These are phyloP conservation scores for Latrodectus hesperus DNA, from an alignment of 2,888 invertebrate genomes.

Conservation along the genomic window DNA sequence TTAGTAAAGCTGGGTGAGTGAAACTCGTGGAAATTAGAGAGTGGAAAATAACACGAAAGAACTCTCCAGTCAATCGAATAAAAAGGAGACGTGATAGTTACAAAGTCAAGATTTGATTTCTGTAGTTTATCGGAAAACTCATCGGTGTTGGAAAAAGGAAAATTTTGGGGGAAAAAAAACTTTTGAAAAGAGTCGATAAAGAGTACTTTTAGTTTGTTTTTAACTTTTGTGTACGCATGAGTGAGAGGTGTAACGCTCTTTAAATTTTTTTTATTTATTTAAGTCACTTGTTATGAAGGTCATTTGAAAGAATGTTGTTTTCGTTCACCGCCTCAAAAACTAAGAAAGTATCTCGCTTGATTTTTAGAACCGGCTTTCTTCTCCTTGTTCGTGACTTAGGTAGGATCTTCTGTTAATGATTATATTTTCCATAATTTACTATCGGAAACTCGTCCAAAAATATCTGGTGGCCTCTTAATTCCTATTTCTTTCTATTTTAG, in stretches of 20 bases:
- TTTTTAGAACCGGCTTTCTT: no score
- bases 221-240: conserved; percentile 58
- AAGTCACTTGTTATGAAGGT: no score
- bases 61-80: conserved; percentile 43
- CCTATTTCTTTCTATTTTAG: no score
- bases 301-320: no score
- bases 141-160: conserved; percentile 49
- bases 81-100: conserved; percentile 52
- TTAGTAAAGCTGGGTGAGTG: no score
- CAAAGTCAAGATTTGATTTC: conserved; percentile 58
- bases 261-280: not conserved
- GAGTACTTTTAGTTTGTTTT: conserved; percentile 65
- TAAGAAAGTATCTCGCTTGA: no score
- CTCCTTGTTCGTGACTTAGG: no score
- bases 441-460: no score
- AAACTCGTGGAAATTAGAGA: not conserved
- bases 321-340: no score
- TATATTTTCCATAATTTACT: no score
- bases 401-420: no score
- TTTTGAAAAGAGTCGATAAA: conserved; percentile 63
- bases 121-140: conserved; percentile 64
- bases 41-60: conserved; percentile 8
- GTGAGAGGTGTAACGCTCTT: conserved; percentile 55
- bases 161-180: conserved; percentile 29
- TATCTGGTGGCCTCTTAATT: no score